A percentile compares a stretch with the other conserved stretches of the same genome.
phyloP scores from a whole-genome alignment of 2,797 vertebrate genomes.

The Acanthornis magna region DNA sequence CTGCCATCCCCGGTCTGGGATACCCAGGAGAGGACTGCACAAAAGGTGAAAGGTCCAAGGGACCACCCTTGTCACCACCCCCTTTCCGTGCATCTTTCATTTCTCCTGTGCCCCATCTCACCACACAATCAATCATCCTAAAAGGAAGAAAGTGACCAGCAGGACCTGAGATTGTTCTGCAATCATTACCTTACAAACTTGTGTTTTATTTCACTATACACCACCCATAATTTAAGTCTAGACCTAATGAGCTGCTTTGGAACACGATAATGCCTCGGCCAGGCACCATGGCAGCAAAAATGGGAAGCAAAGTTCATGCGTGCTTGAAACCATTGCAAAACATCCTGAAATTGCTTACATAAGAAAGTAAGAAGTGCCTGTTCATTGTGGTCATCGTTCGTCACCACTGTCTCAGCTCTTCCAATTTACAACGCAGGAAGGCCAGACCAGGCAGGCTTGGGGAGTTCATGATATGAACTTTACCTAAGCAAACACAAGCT shows the following conservation, averaged over 20 bases:
- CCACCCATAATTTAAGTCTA: neutral
- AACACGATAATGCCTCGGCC: rapidly evolving
- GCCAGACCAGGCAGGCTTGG: neutral
- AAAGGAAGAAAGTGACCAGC: neutral
- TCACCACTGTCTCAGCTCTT: neutral
- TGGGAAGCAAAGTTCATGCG: neutral
- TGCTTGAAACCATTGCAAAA: neutral
- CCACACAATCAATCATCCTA: rapidly evolving
- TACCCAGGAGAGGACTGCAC: neutral
- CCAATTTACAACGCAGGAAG: neutral
- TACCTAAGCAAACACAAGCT: neutral
- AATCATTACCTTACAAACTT: neutral
- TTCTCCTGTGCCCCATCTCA: neutral
- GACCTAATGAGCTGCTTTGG: neutral
- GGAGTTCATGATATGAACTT: neutral
- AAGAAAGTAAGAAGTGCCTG: neutral
- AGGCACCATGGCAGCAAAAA: neutral
- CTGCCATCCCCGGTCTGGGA: neutral
- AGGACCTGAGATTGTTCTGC: neutral
- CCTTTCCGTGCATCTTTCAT: neutral
- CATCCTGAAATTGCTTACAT: neutral
- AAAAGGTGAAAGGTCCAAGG: neutral
- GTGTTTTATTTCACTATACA: neutral
- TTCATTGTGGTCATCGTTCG: neutral
- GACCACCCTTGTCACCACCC: neutral